Conservation (phyloP, 1,140 invertebrate species). For the Euura lappo region DNA sequence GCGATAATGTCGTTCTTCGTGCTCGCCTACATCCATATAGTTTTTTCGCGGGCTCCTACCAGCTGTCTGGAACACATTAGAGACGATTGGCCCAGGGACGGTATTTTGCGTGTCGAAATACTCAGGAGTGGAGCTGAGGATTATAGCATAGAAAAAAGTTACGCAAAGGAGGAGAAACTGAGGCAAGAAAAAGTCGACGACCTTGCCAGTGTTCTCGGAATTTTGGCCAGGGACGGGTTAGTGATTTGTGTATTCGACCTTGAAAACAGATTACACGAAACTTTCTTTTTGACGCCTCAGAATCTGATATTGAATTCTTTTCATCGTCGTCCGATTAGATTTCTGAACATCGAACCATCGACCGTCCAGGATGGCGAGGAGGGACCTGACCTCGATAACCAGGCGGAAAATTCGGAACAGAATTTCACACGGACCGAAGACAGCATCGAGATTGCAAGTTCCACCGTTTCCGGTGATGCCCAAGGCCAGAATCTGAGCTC, state of each 20-base stretch:
- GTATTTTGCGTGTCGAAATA: slow-evolving; percentile 95
- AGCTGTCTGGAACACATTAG: slow-evolving; percentile 92
- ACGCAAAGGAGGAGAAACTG: slow-evolving; percentile 78
- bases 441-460: slow-evolving; percentile 34
- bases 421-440: slow-evolving; percentile 45
- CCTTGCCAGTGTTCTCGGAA: slow-evolving; percentile 67
- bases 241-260: slow-evolving; percentile 21
- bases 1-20: slow-evolving; percentile 89
- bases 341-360: slow-evolving; percentile 75
- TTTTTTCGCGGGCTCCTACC: slow-evolving; percentile 90
- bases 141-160: slow-evolving; percentile 81
- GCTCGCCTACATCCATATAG: slow-evolving; percentile 93
- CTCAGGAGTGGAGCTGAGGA: slow-evolving; percentile 73
- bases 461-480: slow-evolving; percentile 30
- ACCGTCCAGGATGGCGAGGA: slow-evolving; percentile 58
- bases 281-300: neutral
- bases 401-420: slow-evolving; percentile 38
- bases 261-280: slow-evolving; percentile 8
- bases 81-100: slow-evolving; percentile 92
- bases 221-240: slow-evolving; percentile 73
- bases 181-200: slow-evolving; percentile 73
- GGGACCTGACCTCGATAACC: slow-evolving; percentile 48
- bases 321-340: slow-evolving; percentile 48
- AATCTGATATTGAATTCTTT: neutral
- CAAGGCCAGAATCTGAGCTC: slow-evolving; percentile 42